Evolutionary conservation across 2,113 vertebrate genomes (phyloP), one percentile per base, ranked within the genome.

Genomic region (Empidonax alnorum): DNA sequence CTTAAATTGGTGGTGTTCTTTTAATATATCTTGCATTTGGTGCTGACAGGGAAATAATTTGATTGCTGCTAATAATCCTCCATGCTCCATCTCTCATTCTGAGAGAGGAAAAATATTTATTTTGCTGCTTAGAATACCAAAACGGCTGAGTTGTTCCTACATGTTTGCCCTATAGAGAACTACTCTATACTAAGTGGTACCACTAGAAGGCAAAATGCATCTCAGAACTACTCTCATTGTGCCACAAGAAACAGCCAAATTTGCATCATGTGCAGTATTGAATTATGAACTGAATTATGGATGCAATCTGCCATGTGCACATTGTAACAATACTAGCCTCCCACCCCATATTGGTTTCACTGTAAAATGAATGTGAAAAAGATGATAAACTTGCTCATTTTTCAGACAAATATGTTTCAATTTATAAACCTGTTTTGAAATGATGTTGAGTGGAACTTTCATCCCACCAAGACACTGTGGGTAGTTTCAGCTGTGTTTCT

Each of bases 361-460:
- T 75, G 27, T 74, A 91, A 92, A 94, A 88, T 44, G 52, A 67
- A 89, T 41, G 22, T 56, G 42, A 59, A 61, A 65, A 69, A 75
- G 8, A 68, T 72, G 89, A 49, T 44, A 85, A 89, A 86, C 44
- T 58, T 76, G 22, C n/a, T 91, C 42, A 6, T 3, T 90, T 94
- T 93, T 77, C 75, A 90, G 79, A 83, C 39, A 93, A 94, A 76
- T 77, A 69, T 23, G 14, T 25, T 79, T 31, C 35, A 62, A 86
- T 71, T 85, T 91, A 42, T 66, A 80, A 91, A 55, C 58, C 33
- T 55, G 13, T 42, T 84, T 91, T n/a, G 59, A 96, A 89, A 85
- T 79, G 8, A n/a, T 62, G 28, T 35, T 83, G 42, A 81, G 37
- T 69, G 87, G 75, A 94, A 80, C 58, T 87, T 85, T 80, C 30